Conservation (phyloP, 1,140 invertebrate genomes). For the Caenorhabditis tropicalis region DNA sequence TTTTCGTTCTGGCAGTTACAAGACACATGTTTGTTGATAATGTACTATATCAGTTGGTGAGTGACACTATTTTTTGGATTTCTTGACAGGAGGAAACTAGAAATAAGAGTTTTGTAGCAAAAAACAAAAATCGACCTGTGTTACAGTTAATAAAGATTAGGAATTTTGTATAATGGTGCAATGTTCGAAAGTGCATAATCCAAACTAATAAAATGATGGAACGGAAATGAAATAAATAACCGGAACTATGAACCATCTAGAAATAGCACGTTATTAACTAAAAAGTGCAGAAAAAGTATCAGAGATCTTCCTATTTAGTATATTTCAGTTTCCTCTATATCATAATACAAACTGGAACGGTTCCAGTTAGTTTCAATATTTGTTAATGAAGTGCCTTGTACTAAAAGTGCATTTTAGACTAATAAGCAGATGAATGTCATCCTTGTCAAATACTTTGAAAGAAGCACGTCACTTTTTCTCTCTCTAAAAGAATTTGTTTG, state of each 20-base stretch:
- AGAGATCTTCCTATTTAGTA: too few species aligned
- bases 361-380: too few species aligned
- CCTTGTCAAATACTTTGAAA: background rate
- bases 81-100: background rate
- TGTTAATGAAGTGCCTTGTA: too few species aligned
- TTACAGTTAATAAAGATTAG: too few species aligned
- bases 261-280: background rate
- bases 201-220: background rate
- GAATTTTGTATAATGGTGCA: constrained; percentile 4
- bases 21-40: constrained; percentile 29
- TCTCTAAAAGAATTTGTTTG: background rate
- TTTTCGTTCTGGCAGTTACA: background rate
- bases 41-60: constrained; percentile 4
- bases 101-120: too few species aligned
- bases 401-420: background rate
- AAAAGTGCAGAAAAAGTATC: too few species aligned
- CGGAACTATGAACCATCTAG: too few species aligned
- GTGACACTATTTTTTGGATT: background rate
- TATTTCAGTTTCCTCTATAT: too few species aligned
- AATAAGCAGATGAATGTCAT: constrained; percentile 8
- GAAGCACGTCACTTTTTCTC: background rate
- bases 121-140: too few species aligned
- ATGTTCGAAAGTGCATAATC: constrained; percentile 9
- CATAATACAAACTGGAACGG: too few species aligned
- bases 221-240: background rate